Conservation (phyloP, 2,113 vertebrate genomes). For the Myiagra hebetior region DNA sequence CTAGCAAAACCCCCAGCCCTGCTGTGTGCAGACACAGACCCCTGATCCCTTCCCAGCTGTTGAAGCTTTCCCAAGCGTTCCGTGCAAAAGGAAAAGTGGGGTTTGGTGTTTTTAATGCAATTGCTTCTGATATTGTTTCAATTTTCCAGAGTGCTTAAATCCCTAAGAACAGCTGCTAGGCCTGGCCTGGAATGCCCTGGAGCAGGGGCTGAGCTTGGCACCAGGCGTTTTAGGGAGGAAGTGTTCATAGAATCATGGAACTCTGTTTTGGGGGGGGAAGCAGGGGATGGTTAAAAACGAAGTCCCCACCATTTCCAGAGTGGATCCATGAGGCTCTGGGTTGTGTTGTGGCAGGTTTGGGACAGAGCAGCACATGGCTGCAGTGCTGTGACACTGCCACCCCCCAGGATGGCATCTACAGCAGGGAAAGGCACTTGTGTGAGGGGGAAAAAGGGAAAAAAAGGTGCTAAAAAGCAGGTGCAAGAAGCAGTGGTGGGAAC, state of each 20-base stretch:
- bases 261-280: neutral
- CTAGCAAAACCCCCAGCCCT: neutral
- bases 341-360: neutral
- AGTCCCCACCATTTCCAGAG: rapidly evolving
- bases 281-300: neutral
- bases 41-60: neutral
- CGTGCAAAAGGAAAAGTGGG: neutral
- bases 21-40: neutral
- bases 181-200: neutral
- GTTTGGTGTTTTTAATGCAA: neutral
- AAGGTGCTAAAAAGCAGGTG: neutral
- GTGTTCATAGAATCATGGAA: neutral
- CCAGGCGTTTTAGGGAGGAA: rapidly evolving
- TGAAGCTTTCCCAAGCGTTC: neutral
- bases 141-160: neutral
- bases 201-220: neutral
- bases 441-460: neutral
- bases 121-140: neutral
- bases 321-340: neutral
- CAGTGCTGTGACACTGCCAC: no score
- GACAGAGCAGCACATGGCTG: neutral
- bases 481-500: neutral
- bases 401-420: no score
- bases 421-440: neutral
- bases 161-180: neutral